phyloP scores from a whole-genome alignment of 2,113 vertebrate genomes.

The Nerophis lumbriciformis region DNA sequence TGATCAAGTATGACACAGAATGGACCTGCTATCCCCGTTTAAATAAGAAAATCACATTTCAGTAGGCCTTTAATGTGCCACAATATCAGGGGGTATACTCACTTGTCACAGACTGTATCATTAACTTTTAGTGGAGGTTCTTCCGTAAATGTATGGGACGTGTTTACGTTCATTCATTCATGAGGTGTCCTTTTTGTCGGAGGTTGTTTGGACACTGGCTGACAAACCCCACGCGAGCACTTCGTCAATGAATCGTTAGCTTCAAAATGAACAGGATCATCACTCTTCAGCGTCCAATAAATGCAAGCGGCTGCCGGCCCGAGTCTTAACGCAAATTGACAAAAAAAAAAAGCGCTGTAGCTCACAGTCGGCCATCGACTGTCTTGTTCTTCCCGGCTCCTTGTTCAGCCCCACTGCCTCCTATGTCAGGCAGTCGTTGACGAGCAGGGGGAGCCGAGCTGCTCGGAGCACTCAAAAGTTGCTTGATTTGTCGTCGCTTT shows the following conservation, averaged over 20 bases:
- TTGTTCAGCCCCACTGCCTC: conserved; percentile 4
- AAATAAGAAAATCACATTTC: no score
- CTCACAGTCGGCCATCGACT: conserved; percentile 30
- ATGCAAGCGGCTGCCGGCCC: conserved; percentile 11
- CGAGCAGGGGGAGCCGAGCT: conserved; percentile 26
- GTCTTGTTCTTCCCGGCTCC: conserved; percentile 23
- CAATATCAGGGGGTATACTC: no score
- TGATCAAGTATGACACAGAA: no score
- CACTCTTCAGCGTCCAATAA: not conserved
- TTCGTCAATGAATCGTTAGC: not conserved
- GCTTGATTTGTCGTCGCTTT: no score
- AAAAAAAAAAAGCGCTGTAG: conserved; percentile 9
- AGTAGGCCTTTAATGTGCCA: no score
- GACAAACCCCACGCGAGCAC: not conserved
- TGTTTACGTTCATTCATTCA: not conserved
- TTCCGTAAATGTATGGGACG: not conserved
- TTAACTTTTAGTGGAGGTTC: not conserved
- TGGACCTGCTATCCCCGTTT: no score
- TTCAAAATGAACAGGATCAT: not conserved
- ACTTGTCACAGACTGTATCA: no score
- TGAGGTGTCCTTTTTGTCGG: not conserved
- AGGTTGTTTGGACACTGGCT: not conserved
- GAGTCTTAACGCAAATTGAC: conserved; percentile 25
- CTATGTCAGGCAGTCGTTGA: conserved; percentile 30
- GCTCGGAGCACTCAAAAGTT: not conserved